These are phyloP conservation scores for Kuschelorhynchus macadamiae DNA, from an alignment of 2,888 invertebrate genomes.

Conservation along the genomic window DNA sequence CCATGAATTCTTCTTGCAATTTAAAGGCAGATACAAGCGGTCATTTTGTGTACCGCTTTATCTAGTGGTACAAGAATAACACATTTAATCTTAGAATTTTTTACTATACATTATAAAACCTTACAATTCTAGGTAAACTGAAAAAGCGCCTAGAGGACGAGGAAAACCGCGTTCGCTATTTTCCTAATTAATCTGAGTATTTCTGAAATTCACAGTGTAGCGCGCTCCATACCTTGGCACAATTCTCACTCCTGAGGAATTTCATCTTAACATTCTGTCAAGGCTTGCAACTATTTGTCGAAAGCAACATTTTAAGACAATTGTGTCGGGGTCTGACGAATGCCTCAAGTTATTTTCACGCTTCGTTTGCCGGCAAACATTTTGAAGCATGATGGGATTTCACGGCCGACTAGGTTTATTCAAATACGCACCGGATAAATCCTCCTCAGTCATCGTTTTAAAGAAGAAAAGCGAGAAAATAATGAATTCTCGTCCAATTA, in stretches of 20 bases:
- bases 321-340: constrained; percentile 56
- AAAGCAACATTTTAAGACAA: constrained; percentile 51
- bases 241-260: constrained; percentile 25
- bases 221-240: neutral
- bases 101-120: too few relatives aligned
- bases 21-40: too few relatives aligned
- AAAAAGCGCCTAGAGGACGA: too few relatives aligned
- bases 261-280: constrained; percentile 27
- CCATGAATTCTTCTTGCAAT: too few relatives aligned
- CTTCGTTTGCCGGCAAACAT: constrained; percentile 62
- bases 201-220: neutral
- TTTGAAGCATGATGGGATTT: constrained; percentile 65
- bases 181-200: neutral
- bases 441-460: constrained; percentile 18
- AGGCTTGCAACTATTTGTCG: constrained; percentile 38
- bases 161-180: too few relatives aligned
- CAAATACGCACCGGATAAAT: constrained; percentile 59
- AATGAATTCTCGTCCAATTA: constrained; percentile 1
- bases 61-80: too few relatives aligned
- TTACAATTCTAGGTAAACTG: too few relatives aligned
- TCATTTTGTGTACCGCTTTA: too few relatives aligned
- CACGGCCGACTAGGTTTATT: constrained; percentile 66
- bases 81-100: too few relatives aligned
- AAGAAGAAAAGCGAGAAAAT: constrained; percentile 1
- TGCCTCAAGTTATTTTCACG: constrained; percentile 63